Base-by-base conservation (phyloP, 1,140 invertebrate species). In the Drosophila mojavensis region DNA sequence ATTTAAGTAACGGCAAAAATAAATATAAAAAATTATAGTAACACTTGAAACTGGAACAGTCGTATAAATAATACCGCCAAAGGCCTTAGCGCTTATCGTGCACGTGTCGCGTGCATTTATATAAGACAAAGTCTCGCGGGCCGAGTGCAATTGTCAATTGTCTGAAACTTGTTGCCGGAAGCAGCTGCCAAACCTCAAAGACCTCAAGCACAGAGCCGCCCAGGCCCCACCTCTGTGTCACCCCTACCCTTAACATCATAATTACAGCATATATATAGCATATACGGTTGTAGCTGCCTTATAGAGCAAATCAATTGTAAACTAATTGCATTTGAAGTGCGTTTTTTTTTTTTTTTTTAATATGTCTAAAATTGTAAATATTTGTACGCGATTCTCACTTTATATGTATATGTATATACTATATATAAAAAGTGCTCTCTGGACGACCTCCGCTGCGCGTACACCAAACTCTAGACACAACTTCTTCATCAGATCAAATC, bases 151-250 rank as follows among this genome's bases (percentile, higher is more conserved):
- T 55, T 50, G 63, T 45, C 75, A 54, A 47, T 41, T 24, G 30
- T 20, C 41, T 33, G 43, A 45, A 50, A 67, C 55, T 67, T 68
- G 75, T 63, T 84, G 81, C 81, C 81, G 82, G 82, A 85, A 85
- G 68, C 24, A 50, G 56, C 33, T 53, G 24, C 15, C 11, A 56
- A 15, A 36, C 36, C 50, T 9, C 15, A 17, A 9, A 30, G 28
- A 24, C 26, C 9, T 6, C 47, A 28, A 17, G 17, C 15, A 43
- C 41, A 43, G 30, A 24, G 11, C 17, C 48, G 4, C 15, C 9
- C 11, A 33, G 13, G 4, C 36, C 9, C 0, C 47, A 26, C 43
- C 43, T 20, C n/a, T 47, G 5, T 47, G 11, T 17, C 17, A 15
- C 33, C 28, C 36, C 7, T 9, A 3, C 17, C n/a, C 33, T 15